Percentiles rank a stretch among this genome's conserved stretches.
Evolutionary conservation across 2,113 vertebrate species (phyloP).

Genomic region (Poeciliopsis prolifica): DNA sequence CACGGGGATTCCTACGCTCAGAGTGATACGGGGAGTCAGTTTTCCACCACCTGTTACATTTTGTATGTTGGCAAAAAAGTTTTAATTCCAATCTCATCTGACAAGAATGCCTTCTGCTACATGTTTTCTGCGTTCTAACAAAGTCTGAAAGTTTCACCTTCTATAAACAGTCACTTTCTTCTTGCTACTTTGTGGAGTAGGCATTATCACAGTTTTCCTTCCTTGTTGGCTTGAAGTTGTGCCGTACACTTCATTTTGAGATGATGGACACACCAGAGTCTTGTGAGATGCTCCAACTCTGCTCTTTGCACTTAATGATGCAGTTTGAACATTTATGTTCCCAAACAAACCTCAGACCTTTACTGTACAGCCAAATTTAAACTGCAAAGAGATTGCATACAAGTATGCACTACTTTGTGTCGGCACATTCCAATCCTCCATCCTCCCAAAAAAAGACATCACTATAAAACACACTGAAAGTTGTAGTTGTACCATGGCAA

Average conservation of each 20-base stretch:
- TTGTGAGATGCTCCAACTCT: not conserved
- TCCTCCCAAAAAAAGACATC: too few relatives aligned
- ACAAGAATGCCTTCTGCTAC: too few relatives aligned
- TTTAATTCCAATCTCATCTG: too few relatives aligned
- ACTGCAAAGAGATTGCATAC: not conserved
- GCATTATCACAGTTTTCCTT: not conserved
- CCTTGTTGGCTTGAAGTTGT: not conserved
- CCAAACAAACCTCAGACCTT: not conserved
- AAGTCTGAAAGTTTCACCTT: too few relatives aligned
- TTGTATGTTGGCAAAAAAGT: too few relatives aligned
- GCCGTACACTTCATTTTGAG: too few relatives aligned
- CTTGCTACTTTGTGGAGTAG: too few relatives aligned
- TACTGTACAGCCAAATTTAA: not conserved
- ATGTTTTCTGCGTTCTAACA: too few relatives aligned
- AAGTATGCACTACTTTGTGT: not conserved
- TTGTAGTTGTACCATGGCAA: not conserved
- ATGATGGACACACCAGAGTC: not conserved
- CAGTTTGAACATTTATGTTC: not conserved
- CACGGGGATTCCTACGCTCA: too few relatives aligned
- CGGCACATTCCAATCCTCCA: not conserved
- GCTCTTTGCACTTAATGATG: not conserved
- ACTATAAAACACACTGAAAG: not conserved
- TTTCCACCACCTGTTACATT: too few relatives aligned
- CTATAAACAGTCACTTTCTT: too few relatives aligned
- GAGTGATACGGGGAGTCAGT: too few relatives aligned